A percentile compares a stretch with the other conserved stretches of the same genome.
Evolutionary conservation across 2,113 vertebrate genomes (phyloP).

Genomic region (Caracal caracal): DNA sequence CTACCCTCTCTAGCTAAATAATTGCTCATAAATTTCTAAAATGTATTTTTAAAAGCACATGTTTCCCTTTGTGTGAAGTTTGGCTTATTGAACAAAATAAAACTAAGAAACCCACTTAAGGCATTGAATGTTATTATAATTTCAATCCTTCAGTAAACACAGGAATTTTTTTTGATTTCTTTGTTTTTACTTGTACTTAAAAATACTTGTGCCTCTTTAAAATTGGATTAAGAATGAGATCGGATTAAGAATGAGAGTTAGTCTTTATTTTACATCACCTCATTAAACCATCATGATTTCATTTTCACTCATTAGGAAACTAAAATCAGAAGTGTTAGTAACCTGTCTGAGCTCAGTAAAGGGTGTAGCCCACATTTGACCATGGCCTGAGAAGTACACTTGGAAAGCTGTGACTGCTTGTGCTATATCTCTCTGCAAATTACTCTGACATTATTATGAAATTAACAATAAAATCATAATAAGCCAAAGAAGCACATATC

Average conservation of each 20-base stretch:
- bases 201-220: neutral
- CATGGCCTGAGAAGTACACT: neutral
- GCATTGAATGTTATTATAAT: neutral
- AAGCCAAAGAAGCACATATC: neutral
- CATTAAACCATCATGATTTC: neutral
- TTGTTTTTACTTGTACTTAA: slow-evolving; percentile 1
- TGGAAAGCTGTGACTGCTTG: too few relatives aligned
- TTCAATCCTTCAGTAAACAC: neutral
- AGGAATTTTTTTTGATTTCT: neutral
- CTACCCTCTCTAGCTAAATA: neutral
- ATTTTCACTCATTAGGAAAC: neutral
- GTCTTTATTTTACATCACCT: neutral
- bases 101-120: neutral
- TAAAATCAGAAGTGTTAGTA: neutral
- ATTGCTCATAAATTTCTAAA: neutral
- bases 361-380: neutral
- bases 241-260: neutral
- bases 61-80: neutral
- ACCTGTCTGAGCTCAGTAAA: neutral
- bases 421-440: neutral
- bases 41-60: neutral
- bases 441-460: neutral
- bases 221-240: too few relatives aligned
- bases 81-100: neutral
- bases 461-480: neutral